Conservation (phyloP, 1,140 invertebrate genomes). For the Aradophagus sp. region DNA sequence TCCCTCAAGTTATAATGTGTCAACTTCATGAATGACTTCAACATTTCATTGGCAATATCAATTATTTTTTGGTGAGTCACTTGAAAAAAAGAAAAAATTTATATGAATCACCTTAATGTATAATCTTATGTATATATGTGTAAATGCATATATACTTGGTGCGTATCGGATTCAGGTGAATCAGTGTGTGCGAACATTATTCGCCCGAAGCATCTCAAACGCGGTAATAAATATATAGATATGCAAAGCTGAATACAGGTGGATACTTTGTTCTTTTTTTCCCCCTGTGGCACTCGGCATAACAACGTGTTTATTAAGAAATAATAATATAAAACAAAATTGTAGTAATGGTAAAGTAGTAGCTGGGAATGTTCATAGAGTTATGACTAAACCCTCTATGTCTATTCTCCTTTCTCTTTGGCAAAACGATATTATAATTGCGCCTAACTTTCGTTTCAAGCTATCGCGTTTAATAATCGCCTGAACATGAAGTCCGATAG, state of each 20-base stretch:
- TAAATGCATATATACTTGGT: slow-evolving; percentile 12
- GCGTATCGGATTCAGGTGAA: slow-evolving; percentile 9
- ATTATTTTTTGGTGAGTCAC: too few species aligned
- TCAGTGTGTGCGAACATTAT: slow-evolving; percentile 9
- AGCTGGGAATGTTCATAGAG: slow-evolving; percentile 17
- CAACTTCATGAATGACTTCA: too few species aligned
- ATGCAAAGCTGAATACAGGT: slow-evolving; percentile 38
- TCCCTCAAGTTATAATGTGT: too few species aligned
- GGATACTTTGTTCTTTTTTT: too few species aligned
- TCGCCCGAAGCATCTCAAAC: slow-evolving; percentile 26
- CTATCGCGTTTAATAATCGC: slow-evolving; percentile 9
- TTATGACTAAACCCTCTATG: slow-evolving; percentile 36
- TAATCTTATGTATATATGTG: too few species aligned
- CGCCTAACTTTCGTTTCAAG: slow-evolving; percentile 1
- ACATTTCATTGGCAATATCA: too few species aligned
- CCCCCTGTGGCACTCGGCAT: slow-evolving; percentile 39
- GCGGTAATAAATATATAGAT: slow-evolving; percentile 26
- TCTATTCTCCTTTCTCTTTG: slow-evolving; percentile 40
- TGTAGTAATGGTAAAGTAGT: slow-evolving; percentile 8
- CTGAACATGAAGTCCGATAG: slow-evolving; percentile 40
- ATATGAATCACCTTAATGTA: too few species aligned
- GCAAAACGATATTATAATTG: slow-evolving; percentile 3
- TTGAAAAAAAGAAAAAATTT: too few species aligned
- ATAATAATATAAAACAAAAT: slow-evolving; percentile 4
- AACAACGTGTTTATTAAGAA: slow-evolving; percentile 40